Evolutionary conservation across 2,113 vertebrate species (phyloP), one percentile per base, ranked within the genome.

Genomic region (Microtus ochrogaster): DNA sequence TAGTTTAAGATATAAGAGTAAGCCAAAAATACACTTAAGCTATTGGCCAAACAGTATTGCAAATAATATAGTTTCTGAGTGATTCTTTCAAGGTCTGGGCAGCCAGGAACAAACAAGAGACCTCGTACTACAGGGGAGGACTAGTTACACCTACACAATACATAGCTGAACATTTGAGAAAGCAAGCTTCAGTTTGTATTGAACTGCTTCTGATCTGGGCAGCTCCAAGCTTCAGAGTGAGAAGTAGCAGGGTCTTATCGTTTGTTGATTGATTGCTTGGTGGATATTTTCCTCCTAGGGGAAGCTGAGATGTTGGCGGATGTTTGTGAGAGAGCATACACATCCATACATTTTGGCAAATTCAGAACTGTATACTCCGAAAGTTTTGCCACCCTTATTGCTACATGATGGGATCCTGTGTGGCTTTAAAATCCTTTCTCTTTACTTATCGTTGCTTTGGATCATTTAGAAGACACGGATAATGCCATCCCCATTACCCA

Each of bases 381-480:
- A 79, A 88, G 14, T 5, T 70, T 49, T 55, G 6, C 33, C 39
- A 11, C 13, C 49, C 61, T 13, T 47, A 28, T 68, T 52, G 6
- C 36, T 89, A 30, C 33, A 10, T 52, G 78, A 61, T 21, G 36
- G 39, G 1, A 70, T n/a, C 49, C 58, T 73, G 16, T 16, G 17
- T 78, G 52, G 89, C 47, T 89, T 93, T 79, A 63, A 33, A 91
- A 83, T 30, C 16, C 17, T 74, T 72, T 87, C 58, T 89, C 78
- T 95, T 73, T 81, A 41, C 79, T 86, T 81, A 12, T 36, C 24
- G 97, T 78, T 92, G 55, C 74, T 91, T 84, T 90, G 90, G 19
- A 76, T 91, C 30, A 47, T 63, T 72, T 82, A 63, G 10, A 91
- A 93, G 52, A 82, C 61, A 21, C 2, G 12, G 8, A 90, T 2